Evolutionary conservation across 1,140 invertebrate genomes (phyloP).

Genomic region (Zaprionus kolodkinae): DNA sequence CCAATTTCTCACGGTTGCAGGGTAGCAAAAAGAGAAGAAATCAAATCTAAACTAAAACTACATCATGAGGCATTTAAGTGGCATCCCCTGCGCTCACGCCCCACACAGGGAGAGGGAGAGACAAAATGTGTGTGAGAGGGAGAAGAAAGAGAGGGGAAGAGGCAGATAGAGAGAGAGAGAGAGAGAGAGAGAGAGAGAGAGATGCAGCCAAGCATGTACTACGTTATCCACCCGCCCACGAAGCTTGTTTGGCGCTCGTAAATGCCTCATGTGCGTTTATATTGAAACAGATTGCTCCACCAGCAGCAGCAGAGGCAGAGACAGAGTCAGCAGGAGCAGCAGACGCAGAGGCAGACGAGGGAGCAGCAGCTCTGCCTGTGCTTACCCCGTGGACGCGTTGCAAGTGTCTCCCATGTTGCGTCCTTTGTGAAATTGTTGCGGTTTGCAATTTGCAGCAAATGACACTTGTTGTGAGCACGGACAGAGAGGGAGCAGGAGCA

Average conservation of each 20-base stretch:
- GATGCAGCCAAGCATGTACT: slow-evolving; percentile 23
- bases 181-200: neutral
- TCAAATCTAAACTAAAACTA: slow-evolving; percentile 71
- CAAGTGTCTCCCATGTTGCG: slow-evolving; percentile 21
- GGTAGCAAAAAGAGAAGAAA: slow-evolving; percentile 17
- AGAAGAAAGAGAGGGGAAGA: neutral
- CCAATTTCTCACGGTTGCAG: neutral
- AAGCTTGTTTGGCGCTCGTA: slow-evolving; percentile 71
- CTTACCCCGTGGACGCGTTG: too few relatives aligned
- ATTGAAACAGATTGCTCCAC: slow-evolving; percentile 84
- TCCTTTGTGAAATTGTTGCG: slow-evolving; percentile 83
- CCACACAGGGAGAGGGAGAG: neutral
- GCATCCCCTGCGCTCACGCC: slow-evolving; percentile 34
- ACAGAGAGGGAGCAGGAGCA: neutral
- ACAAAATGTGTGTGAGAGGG: neutral
- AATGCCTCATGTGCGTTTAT: slow-evolving; percentile 83
- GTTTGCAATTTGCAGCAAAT: slow-evolving; percentile 84
- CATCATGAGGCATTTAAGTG: slow-evolving; percentile 72
- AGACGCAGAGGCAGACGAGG: too few relatives aligned
- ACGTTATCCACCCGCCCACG: slow-evolving; percentile 33
- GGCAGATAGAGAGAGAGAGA: neutral
- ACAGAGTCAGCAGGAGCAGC: too few relatives aligned
- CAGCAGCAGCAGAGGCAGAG: slow-evolving; percentile 21
- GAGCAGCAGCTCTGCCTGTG: too few relatives aligned
- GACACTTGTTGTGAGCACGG: slow-evolving; percentile 67